Evolutionary conservation across 1,140 invertebrate genomes (phyloP), one percentile per base, ranked within the genome.

Genomic region (Zaprionus tsacasi): DNA sequence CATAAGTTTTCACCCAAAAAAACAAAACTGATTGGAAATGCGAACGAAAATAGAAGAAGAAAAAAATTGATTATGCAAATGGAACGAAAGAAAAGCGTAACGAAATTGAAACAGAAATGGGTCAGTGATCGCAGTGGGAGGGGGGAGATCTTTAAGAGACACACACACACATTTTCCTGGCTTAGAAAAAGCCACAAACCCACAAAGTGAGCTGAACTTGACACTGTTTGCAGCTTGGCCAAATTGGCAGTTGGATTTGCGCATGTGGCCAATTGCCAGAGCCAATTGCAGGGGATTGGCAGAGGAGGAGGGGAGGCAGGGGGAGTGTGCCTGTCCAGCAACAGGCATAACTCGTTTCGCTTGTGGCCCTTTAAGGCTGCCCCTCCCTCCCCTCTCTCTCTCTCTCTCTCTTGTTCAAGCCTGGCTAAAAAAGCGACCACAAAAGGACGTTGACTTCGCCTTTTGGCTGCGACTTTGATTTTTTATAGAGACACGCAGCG

Each of bases 361-460:
- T 69, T 30, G 40, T 43, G 55, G 48, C 54, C 67, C 67, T 55
- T 70, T 70, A 21, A 25, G 45, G 17, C 10, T 5, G 21, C 21
- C 2, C 6, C 40, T 43, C 40, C 10, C 36, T 15, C 40, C 6
- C 7, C 33, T 35, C 33, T 8, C 33, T 21, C 10, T 45, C 6
- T 6, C 40, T 15, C 0, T 15, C 40, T 15, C n/a, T 45, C 8
- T 2, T 2, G 6, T 3, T 45, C 6, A 15, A 45, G n/a, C n/a
- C 40, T 7, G 40, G 40, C 40, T 15, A n/a, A 45, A 45, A 45
- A 45, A 45, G 40, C 40, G 40, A 45, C 68, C 59, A 69, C 70
- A 17, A 78, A 85, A 87, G 83, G 83, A 87, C 83, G 83, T 83
- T 87, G 83, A 88, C 81, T 76, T 81, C 78, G 33, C 15, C 56